Conservation (phyloP, 1,140 invertebrate species). For the Drosophila ohnishii region DNA sequence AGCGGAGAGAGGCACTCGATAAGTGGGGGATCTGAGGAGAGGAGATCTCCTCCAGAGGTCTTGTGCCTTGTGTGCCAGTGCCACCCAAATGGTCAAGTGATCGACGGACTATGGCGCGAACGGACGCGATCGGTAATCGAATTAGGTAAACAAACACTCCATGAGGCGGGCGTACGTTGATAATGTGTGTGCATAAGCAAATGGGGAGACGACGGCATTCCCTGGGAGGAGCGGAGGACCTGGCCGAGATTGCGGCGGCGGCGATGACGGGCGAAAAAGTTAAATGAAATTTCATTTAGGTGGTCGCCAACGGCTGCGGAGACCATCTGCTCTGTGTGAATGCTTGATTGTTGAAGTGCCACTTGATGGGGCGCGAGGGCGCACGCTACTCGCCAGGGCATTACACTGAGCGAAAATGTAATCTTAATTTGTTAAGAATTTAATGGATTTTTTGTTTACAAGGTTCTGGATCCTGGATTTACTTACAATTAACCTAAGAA, state of each 20-base stretch:
- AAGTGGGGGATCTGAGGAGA: slow-evolving; percentile 29
- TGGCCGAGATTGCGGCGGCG: slow-evolving; percentile 63
- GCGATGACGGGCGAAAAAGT: slow-evolving; percentile 70
- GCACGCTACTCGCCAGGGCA: slow-evolving; percentile 68
- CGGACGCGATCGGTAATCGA: slow-evolving; percentile 80
- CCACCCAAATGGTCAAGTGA: slow-evolving; percentile 79
- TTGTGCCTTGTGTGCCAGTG: slow-evolving; percentile 38
- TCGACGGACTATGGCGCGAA: slow-evolving; percentile 75
- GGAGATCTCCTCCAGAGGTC: slow-evolving; percentile 11
- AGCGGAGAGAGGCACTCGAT: slow-evolving; percentile 18
- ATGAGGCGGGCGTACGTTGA: slow-evolving; percentile 77
- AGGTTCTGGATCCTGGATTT: background rate
- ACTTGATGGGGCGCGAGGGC: slow-evolving; percentile 78
- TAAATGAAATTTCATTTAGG: slow-evolving; percentile 79
- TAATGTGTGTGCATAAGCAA: slow-evolving; percentile 72
- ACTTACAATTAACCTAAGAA: background rate
- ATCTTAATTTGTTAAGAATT: background rate
- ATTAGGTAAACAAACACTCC: slow-evolving; percentile 80
- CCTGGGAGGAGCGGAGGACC: slow-evolving; percentile 5
- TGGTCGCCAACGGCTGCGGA: slow-evolving; percentile 67
- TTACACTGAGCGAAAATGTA: slow-evolving; percentile 9
- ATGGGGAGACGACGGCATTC: slow-evolving; percentile 51
- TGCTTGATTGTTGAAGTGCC: slow-evolving; percentile 82
- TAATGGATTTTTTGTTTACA: background rate
- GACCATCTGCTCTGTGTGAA: slow-evolving; percentile 79